These are phyloP conservation scores for Philereme vetulata DNA, from an alignment of 2,888 invertebrate species.

Conservation along the genomic window DNA sequence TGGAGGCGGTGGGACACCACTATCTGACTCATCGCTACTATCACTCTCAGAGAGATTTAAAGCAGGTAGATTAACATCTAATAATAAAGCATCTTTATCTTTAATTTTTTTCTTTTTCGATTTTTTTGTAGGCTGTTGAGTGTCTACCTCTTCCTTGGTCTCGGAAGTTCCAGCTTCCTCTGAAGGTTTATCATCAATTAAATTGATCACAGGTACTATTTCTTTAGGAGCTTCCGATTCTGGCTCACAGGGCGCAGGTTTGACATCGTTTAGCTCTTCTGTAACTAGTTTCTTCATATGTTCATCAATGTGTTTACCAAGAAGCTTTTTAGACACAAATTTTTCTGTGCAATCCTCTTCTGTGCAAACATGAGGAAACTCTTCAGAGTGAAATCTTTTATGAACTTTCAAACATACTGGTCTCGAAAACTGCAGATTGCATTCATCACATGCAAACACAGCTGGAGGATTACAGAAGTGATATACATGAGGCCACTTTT, in stretches of 20 bases:
- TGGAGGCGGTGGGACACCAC: slow-evolving; percentile 55
- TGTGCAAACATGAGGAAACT: slow-evolving; percentile 88
- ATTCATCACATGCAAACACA: slow-evolving; percentile 91
- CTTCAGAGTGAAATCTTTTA: slow-evolving; percentile 89
- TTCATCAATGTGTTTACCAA: slow-evolving; percentile 87
- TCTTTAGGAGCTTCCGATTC: slow-evolving; percentile 60
- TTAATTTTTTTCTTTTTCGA: slow-evolving; percentile 75
- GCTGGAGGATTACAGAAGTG: slow-evolving; percentile 94
- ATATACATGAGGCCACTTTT: slow-evolving; percentile 96
- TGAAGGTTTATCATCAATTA: slow-evolving; percentile 64
- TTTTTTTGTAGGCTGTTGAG: slow-evolving; percentile 68
- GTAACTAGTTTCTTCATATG: slow-evolving; percentile 78
- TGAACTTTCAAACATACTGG: slow-evolving; percentile 93
- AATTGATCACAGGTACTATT: slow-evolving; percentile 65
- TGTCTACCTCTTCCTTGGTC: slow-evolving; percentile 58
- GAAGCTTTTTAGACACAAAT: slow-evolving; percentile 91
- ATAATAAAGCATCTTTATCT: slow-evolving; percentile 75
- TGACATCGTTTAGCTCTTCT: slow-evolving; percentile 61
- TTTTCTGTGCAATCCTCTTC: slow-evolving; percentile 89
- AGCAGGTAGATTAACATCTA: slow-evolving; percentile 88
- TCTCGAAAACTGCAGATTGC: slow-evolving; percentile 88
- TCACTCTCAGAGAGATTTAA: slow-evolving; percentile 94
- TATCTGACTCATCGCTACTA: slow-evolving; percentile 87
- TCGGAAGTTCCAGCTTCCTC: slow-evolving; percentile 65
- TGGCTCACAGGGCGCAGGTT: slow-evolving; percentile 50